Conservation (phyloP, 2,113 vertebrate species). For the Arvicanthis niloticus region DNA sequence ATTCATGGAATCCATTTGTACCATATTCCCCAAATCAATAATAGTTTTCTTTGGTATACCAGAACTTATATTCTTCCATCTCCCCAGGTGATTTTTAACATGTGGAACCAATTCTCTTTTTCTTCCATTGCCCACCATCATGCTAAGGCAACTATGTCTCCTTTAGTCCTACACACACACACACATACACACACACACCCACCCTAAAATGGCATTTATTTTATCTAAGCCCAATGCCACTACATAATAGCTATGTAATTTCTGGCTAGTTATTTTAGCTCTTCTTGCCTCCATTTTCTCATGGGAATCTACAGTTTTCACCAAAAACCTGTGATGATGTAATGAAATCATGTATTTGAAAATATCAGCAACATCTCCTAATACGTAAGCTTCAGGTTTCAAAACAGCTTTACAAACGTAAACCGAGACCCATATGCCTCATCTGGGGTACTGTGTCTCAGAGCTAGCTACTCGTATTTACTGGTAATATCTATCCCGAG, state of each 20-base stretch:
- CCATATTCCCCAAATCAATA: slow-evolving; percentile 38
- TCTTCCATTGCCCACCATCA: slow-evolving; percentile 10
- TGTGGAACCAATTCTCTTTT: slow-evolving; percentile 62
- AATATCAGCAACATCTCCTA: not conserved
- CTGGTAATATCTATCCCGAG: not conserved
- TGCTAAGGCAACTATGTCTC: slow-evolving; percentile 1
- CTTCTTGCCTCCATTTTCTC: slow-evolving; percentile 23
- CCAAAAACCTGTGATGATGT: not conserved
- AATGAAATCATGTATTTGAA: not conserved
- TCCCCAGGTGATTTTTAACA: slow-evolving; percentile 70
- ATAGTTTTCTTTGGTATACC: slow-evolving; percentile 43
- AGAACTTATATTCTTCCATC: slow-evolving; percentile 69
- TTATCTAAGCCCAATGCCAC: not conserved
- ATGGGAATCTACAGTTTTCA: not conserved
- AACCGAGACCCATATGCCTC: not conserved
- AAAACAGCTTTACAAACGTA: not conserved
- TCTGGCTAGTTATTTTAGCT: not conserved
- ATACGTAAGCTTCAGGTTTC: not conserved
- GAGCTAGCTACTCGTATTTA: not conserved
- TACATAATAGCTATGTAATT: slow-evolving; percentile 35
- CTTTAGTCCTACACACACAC: not conserved
- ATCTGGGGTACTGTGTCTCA: not conserved
- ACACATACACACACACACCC: not conserved
- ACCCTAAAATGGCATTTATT: not conserved
- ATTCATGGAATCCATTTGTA: slow-evolving; percentile 65